Evolutionary conservation across 2,797 vertebrate species (phyloP).

Genomic region (Kryptopterus vitreolus): DNA sequence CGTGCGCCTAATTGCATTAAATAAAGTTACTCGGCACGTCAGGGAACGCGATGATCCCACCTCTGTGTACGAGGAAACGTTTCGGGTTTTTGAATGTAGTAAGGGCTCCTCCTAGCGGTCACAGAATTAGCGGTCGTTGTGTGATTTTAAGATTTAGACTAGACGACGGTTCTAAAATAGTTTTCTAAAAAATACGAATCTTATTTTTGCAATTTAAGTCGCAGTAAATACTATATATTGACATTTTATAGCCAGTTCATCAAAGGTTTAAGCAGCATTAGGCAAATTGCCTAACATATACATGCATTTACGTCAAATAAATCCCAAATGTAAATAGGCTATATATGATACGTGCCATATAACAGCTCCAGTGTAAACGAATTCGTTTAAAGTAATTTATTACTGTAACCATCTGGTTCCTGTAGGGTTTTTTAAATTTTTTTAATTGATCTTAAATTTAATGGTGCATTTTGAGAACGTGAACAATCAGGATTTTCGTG

Average conservation of each 20-base stretch:
- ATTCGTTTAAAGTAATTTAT: constrained; percentile 1
- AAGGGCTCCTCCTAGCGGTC: constrained; percentile 23
- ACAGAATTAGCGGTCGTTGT: background rate
- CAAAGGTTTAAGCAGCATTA: background rate
- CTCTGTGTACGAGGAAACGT: background rate
- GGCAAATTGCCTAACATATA: background rate
- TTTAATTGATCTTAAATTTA: too few species aligned
- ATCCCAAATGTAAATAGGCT: too few species aligned
- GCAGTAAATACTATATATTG: background rate
- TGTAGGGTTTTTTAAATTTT: too few species aligned
- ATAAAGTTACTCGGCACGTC: constrained; percentile 37
- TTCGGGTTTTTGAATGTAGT: background rate
- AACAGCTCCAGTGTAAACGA: background rate
- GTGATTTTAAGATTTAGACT: background rate
- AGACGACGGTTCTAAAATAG: background rate
- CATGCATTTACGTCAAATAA: background rate
- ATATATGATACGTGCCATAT: background rate
- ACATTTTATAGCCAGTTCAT: background rate
- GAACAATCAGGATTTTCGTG: background rate
- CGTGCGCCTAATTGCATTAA: constrained; percentile 15
- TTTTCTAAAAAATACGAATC: background rate
- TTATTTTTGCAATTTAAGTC: background rate
- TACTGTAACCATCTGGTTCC: background rate
- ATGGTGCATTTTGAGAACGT: background rate
- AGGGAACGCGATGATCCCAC: constrained; percentile 20